A percentile compares a stretch with the other conserved stretches of the same genome.
These are phyloP conservation scores for Calliopum simillimum DNA, from an alignment of 2,888 invertebrate genomes.

Conservation along the genomic window DNA sequence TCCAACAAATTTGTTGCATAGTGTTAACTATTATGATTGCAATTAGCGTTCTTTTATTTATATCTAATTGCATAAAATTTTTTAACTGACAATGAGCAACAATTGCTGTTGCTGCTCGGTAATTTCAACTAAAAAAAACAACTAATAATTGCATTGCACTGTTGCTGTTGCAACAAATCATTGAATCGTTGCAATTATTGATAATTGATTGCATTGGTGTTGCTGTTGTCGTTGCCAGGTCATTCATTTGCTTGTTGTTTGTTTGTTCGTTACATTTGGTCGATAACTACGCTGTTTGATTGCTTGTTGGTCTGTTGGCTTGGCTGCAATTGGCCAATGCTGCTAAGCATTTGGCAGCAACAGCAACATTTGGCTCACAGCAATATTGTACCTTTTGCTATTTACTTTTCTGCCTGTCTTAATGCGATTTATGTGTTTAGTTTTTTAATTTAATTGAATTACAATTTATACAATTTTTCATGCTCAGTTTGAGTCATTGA, in stretches of 20 bases:
- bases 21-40: constrained; percentile 13
- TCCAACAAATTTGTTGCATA: background rate
- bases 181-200: constrained; percentile 22
- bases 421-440: background rate
- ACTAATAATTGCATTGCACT: background rate
- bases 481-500: constrained; percentile 7
- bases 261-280: background rate
- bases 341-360: no score
- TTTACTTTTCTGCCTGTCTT: background rate
- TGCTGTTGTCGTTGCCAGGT: constrained; percentile 1
- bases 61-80: constrained; percentile 26
- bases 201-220: constrained; percentile 31
- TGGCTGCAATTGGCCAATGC: no score
- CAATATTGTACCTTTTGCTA: background rate
- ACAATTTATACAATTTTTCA: constrained; percentile 8
- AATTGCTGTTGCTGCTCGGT: background rate
- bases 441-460: constrained; percentile 19
- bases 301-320: no score
- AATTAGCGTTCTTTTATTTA: constrained; percentile 21
- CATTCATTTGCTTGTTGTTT: background rate
- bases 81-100: constrained; percentile 5
- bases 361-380: no score
- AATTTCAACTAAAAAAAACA: background rate
- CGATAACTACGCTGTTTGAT: no score
- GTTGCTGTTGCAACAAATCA: background rate